Evolutionary conservation across 2,888 invertebrate genomes (phyloP), one percentile per base, ranked within the genome.

Genomic region (Dynastes maya): DNA sequence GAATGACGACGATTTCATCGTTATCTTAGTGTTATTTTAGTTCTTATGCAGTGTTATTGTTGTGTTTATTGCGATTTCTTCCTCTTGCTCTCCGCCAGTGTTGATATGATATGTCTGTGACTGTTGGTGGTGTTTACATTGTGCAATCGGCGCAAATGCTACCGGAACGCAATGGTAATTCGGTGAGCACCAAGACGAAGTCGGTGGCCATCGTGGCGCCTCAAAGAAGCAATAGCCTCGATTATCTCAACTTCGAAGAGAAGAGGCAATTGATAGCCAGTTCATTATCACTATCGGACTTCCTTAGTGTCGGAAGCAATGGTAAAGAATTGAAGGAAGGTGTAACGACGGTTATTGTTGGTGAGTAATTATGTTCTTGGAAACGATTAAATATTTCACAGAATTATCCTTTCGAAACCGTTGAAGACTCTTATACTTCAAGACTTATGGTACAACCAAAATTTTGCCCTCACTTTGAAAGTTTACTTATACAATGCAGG

Each of bases 191-290:
- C 77, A 87, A 87, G 82, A 85, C 86, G 85, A 93, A 92, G 83
- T 92, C 92, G 22, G 92, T 93, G 79, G 93, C 93, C 75, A 93
- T 94, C 40, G 93, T 93, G 45, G 91, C 92, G 45, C 94, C 94
- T 0, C 94, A 94, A 85, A 89, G 95, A 85, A 95, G 95, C 90
- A 95, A 93, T 89, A 95, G 95, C 87, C 91, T 96, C 91, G 96
- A 96, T 91, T 95, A 95, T 90, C 92, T 97, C 78, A 96, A 97
- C 90, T 97, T 97, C 88, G 96, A 96, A 89, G 96, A 97, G 91
- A 96, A 96, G 88, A 91, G 96, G 85, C 95, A 96, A 89, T 90
- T 97, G 86, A 97, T 97, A 83, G 96, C 96, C 68, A 96, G 96
- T 82, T 96, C 96, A 74, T 89, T 97, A 87, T 96, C 96, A 82